Percentiles rank a stretch among this genome's conserved stretches.
Conservation (phyloP, 2,888 invertebrate species). For the Aphodius sticticus region DNA sequence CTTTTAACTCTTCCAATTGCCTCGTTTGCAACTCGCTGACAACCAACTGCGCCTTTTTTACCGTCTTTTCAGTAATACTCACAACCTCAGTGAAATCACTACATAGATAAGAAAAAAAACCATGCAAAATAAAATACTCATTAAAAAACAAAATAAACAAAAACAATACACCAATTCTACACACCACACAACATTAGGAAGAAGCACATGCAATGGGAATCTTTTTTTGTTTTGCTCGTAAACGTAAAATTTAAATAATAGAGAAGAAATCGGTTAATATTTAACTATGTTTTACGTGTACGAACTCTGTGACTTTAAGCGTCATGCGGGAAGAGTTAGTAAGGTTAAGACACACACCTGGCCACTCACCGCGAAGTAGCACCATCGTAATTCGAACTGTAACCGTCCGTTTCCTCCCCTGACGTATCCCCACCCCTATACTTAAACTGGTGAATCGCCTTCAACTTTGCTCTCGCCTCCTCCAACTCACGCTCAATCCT, state of each 20-base stretch:
- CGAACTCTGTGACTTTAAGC: neutral
- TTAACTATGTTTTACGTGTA: constrained; percentile 17
- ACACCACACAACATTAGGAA: constrained; percentile 18
- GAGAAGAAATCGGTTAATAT: constrained; percentile 11
- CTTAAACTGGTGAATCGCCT: constrained; percentile 91
- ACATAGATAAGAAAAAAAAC: constrained; percentile 31
- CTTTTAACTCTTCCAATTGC: constrained; percentile 14
- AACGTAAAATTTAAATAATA: constrained; percentile 7
- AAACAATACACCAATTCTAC: neutral
- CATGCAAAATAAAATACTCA: constrained; percentile 26
- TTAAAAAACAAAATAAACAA: constrained; percentile 17
- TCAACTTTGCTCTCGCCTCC: constrained; percentile 89
- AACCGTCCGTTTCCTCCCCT: constrained; percentile 72
- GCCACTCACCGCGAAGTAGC: constrained; percentile 58
- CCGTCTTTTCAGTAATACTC: constrained; percentile 33
- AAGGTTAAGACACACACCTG: constrained; percentile 56
- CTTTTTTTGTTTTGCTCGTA: neutral
- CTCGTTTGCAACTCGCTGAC: constrained; percentile 28
- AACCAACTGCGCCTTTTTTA: constrained; percentile 34
- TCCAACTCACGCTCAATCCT: constrained; percentile 94
- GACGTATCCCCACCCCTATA: constrained; percentile 70
- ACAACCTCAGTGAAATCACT: constrained; percentile 28
- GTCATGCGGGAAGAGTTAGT: constrained; percentile 47
- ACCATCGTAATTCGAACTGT: constrained; percentile 58
- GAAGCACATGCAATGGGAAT: constrained; percentile 16